Evolutionary conservation across 1,140 invertebrate genomes (phyloP).

Genomic region (Muscidifurax raptorellus): DNA sequence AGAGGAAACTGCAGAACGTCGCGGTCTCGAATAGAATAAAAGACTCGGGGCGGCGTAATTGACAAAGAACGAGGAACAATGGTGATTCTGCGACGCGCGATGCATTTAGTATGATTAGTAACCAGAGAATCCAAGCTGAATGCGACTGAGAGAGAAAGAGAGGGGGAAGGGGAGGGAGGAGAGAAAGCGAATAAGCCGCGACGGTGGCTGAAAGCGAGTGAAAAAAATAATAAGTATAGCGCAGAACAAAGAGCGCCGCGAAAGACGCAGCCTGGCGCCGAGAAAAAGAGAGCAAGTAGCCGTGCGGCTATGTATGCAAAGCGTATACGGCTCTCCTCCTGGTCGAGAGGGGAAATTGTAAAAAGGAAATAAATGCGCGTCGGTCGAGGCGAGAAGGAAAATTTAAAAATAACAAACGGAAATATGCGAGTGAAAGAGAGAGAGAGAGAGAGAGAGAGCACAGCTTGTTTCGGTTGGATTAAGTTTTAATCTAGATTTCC

Average conservation of each 20-base stretch:
- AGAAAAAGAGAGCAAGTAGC: not conserved
- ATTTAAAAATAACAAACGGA: conserved; percentile 31
- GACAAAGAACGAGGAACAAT: conserved; percentile 51
- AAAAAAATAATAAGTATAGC: not conserved
- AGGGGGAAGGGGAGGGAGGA: not conserved
- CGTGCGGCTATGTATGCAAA: not conserved
- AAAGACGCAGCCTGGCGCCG: not conserved
- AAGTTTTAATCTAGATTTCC: conserved; percentile 61
- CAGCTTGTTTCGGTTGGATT: conserved; percentile 54
- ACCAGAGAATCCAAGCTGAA: conserved; percentile 45
- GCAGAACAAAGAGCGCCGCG: not conserved
- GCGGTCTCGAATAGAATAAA: conserved; percentile 13
- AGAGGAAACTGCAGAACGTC: not conserved
- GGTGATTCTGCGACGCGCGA: conserved; percentile 36
- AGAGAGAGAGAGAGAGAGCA: not conserved
- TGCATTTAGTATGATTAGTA: conserved; percentile 56
- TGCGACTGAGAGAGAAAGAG: not conserved
- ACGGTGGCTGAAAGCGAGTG: not conserved
- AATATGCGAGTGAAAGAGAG: not conserved
- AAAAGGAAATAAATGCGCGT: not conserved
- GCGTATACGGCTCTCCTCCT: not conserved
- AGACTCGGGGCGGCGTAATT: conserved; percentile 28
- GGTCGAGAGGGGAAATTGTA: not conserved
- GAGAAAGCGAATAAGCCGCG: not conserved
- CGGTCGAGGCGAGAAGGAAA: conserved; percentile 13